Base-by-base conservation (phyloP, 2,888 invertebrate genomes). In the Urechis unicinctus region DNA sequence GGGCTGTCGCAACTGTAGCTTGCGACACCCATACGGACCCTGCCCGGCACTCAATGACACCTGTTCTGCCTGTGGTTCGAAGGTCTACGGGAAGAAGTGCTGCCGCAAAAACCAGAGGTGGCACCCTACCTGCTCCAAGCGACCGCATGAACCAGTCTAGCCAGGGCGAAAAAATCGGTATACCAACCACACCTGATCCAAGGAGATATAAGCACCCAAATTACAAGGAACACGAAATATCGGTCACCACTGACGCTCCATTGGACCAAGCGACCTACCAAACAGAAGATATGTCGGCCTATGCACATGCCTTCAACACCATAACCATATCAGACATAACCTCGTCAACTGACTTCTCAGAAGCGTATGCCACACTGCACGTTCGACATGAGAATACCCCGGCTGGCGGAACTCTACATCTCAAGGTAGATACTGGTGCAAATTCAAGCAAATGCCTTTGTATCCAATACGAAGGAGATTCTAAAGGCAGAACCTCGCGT, bases 11-110 rank as follows among this genome's bases (percentile, higher is more conserved):
- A 45, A 45, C 45, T 45, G 45, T 21, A 22, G 45, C 6, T 22
- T 45, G 13, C 13, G 6, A 45, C 45, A 45, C 22, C 6, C 13
- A 22, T n/a, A 6, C 13, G 22, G 45, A 22, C 21, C 45, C 13
- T 45, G 45, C 45, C 22, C 45, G 22, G 45, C 45, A 13, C 21
- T n/a, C 45, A 45, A 45, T 22, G 45, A 45, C 45, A 45, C 17
- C 6, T 45, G 45, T 45, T n/a, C 17, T 22, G 45, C 45, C 6
- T 45, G 45, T 22, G 22, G 22, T 21, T 45, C 22, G 45, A 45
- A 45, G 45, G 45, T 9, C 45, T 21, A 45, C 45, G 6, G 45
- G 45, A 45, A 22, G 22, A 45, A 45, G 45, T 22, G 13, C 13
- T 45, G 45, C 45, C 45, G 45, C 6, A 45, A 45, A 45, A 45